These are phyloP conservation scores for Siderastrea siderea DNA, from an alignment of 92 coral and sea anemone genomes.

Conservation along the genomic window DNA sequence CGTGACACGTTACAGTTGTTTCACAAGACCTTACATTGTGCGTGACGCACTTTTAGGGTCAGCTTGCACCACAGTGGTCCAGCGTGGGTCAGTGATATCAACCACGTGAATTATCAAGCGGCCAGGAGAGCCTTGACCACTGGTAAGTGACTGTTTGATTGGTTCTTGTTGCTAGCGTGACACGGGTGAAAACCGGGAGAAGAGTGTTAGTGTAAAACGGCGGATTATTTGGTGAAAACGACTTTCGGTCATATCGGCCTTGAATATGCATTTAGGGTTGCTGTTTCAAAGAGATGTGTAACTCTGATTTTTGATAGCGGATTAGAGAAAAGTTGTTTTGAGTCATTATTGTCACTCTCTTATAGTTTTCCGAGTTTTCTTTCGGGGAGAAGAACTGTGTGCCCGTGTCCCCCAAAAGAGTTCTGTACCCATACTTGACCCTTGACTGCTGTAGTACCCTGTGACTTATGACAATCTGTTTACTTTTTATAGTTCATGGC, in stretches of 20 bases:
- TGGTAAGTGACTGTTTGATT: conserved; percentile 50
- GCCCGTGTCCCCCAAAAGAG: neutral
- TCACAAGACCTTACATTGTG: neutral
- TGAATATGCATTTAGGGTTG: neutral
- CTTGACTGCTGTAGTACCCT: neutral
- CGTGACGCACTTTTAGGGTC: conserved; percentile 25
- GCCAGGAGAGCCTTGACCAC: conserved; percentile 76
- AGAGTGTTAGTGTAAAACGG: too few relatives aligned
- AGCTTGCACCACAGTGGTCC: conserved; percentile 64
- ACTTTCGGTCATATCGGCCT: too few relatives aligned
- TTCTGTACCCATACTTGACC: neutral
- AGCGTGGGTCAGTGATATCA: conserved; percentile 82
- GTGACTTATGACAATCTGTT: neutral
- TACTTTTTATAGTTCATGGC: conserved; percentile 68
- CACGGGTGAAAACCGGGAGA: neutral
- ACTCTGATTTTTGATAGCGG: too few relatives aligned
- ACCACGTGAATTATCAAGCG: conserved; percentile 77
- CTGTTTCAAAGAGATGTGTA: neutral
- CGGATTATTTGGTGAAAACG: too few relatives aligned
- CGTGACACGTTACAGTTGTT: neutral
- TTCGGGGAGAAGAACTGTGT: neutral
- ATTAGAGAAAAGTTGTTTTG: too few relatives aligned
- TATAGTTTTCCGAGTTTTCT: too few relatives aligned
- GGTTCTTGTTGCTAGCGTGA: neutral
- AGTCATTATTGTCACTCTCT: too few relatives aligned